A percentile compares a stretch with the other conserved stretches of the same genome.
Evolutionary conservation across 1,140 invertebrate genomes (phyloP).

Genomic region (Polypedilum pembai): DNA sequence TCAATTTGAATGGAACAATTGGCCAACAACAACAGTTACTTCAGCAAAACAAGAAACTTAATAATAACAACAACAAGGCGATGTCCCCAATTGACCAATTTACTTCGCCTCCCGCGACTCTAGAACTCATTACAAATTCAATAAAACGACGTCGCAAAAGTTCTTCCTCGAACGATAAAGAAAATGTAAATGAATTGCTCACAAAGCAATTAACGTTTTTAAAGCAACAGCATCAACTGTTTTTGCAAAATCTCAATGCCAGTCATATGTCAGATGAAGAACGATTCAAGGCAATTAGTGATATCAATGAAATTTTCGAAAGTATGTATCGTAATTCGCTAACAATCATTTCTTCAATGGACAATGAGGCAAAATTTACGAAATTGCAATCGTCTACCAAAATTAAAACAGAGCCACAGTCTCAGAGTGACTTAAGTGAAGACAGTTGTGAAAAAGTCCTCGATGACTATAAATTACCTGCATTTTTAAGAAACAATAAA

Average conservation of each 20-base stretch:
- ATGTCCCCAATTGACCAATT: conserved; percentile 22
- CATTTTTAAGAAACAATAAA: conserved; percentile 7
- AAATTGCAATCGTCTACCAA: background rate
- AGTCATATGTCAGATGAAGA: background rate
- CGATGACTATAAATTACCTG: background rate
- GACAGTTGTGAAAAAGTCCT: background rate
- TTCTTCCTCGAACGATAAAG: conserved; percentile 21
- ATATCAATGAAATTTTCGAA: conserved; percentile 16
- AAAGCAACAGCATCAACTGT: background rate
- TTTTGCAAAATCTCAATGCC: conserved; percentile 19
- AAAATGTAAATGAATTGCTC: conserved; percentile 20
- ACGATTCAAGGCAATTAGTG: background rate
- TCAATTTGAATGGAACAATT: conserved; percentile 15
- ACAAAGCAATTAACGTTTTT: conserved; percentile 13
- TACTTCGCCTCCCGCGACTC: conserved; percentile 21
- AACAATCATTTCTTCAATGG: background rate
- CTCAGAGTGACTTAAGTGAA: background rate
- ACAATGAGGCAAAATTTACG: background rate
- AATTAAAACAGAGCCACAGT: background rate
- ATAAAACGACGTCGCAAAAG: conserved; percentile 23
- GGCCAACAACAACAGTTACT: background rate
- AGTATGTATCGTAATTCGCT: conserved; percentile 10
- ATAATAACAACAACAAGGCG: background rate
- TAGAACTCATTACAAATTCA: background rate
- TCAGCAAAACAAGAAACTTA: background rate